Conservation (phyloP, 2,113 vertebrate species). For the Opisthocomus hoazin region DNA sequence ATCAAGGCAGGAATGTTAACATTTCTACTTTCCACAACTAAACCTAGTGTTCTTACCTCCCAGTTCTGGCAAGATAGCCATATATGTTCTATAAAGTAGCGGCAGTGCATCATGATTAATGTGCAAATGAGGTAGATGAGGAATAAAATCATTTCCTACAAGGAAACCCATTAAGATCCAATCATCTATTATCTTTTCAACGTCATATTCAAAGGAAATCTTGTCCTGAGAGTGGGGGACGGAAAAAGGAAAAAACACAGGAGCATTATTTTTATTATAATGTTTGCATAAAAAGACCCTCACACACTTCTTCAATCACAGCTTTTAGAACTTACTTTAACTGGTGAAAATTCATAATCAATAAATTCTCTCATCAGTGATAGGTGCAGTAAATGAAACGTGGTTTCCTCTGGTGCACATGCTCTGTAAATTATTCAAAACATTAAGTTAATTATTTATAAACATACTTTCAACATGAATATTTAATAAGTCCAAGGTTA, state of each 20-base stretch:
- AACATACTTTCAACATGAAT: slow-evolving; percentile 22
- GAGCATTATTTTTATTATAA: background rate
- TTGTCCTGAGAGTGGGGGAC: slow-evolving; percentile 70
- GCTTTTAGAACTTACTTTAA: slow-evolving; percentile 81
- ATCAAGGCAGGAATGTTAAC: background rate
- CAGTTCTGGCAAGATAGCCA: slow-evolving; percentile 85
- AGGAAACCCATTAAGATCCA: slow-evolving; percentile 99
- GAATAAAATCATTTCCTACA: slow-evolving; percentile 99
- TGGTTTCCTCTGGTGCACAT: slow-evolving; percentile 96
- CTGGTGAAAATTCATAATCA: slow-evolving; percentile 92
- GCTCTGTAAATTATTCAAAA: slow-evolving; percentile 77
- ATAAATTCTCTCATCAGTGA: slow-evolving; percentile 99
- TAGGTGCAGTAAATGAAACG: slow-evolving; percentile 95
- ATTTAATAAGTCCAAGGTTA: slow-evolving; percentile 1
- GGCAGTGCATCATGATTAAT: slow-evolving; percentile 97
- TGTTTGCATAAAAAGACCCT: background rate
- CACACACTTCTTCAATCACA: background rate
- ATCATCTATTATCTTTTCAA: slow-evolving; percentile 98
- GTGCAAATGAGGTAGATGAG: slow-evolving; percentile 98
- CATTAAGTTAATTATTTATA: slow-evolving; percentile 35
- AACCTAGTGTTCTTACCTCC: slow-evolving; percentile 77
- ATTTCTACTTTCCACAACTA: background rate
- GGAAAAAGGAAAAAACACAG: background rate
- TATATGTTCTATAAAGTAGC: slow-evolving; percentile 94
- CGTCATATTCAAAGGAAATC: slow-evolving; percentile 86